Evolutionary conservation across 2,113 vertebrate genomes (phyloP).

Genomic region (Recurvirostra avosetta): DNA sequence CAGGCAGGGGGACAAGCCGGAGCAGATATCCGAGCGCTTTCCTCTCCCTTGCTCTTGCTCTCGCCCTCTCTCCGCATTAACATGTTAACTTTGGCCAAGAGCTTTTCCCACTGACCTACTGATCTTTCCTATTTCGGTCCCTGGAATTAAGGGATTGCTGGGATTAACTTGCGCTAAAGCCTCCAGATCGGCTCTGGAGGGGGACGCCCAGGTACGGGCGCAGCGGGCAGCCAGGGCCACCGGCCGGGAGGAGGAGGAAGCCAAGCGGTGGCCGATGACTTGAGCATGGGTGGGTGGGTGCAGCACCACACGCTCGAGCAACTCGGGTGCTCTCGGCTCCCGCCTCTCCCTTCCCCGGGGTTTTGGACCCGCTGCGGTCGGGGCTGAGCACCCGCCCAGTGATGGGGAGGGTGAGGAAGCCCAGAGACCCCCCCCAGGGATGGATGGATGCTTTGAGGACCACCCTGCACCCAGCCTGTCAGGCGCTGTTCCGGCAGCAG

Average conservation of each 20-base stretch:
- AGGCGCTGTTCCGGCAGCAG: not conserved
- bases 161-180: conserved; percentile 55
- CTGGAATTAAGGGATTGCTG: conserved; percentile 63
- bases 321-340: not conserved
- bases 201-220: conserved; percentile 18
- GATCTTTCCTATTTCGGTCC: conserved; percentile 65
- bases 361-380: fast-evolving
- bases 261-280: fast-evolving
- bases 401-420: not conserved
- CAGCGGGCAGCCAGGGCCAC: not conserved
- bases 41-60: not conserved
- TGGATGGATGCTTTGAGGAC: not conserved
- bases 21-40: not conserved
- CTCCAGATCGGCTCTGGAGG: not conserved
- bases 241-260: not conserved
- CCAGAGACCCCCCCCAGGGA: not conserved
- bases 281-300: fast-evolving
- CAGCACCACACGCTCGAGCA: fast-evolving
- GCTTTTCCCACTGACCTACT: conserved; percentile 69
- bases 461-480: not conserved
- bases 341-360: not conserved
- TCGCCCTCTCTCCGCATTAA: not conserved
- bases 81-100: conserved; percentile 22
- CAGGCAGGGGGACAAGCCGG: fast-evolving
- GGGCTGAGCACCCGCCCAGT: not conserved